Percentiles rank a stretch among this genome's conserved stretches.
phyloP scores from a whole-genome alignment of 2,888 invertebrate species.

The Drosophila kambysellisi region DNA sequence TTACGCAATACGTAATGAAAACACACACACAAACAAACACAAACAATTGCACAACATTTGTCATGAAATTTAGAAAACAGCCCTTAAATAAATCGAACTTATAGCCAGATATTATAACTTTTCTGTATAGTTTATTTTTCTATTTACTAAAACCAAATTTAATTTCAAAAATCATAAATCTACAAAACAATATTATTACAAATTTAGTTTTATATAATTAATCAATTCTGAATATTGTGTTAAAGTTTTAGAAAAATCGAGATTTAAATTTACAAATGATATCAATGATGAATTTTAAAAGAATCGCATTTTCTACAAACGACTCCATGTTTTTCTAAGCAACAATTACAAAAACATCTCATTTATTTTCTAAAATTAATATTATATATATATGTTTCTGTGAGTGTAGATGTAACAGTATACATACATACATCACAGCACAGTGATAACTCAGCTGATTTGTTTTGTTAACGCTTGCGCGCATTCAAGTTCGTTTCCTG shows the following conservation, averaged over 20 bases:
- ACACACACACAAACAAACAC: background rate
- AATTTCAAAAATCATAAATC: background rate
- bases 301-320: background rate
- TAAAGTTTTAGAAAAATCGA: background rate
- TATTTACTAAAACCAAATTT: background rate
- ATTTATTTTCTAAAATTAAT: background rate
- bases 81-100: background rate
- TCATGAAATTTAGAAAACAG: background rate
- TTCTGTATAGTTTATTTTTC: background rate
- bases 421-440: slow-evolving; percentile 4
- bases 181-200: background rate
- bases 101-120: background rate
- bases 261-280: background rate
- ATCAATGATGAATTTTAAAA: background rate
- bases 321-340: background rate
- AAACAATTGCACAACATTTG: background rate
- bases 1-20: background rate
- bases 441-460: slow-evolving; percentile 50
- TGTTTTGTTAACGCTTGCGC: slow-evolving; percentile 62
- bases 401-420: slow-evolving; percentile 7
- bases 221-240: background rate
- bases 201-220: background rate
- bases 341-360: background rate
- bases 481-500: slow-evolving; percentile 76
- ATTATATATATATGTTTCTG: background rate